Conservation (phyloP, 1,140 invertebrate species). For the Solenopsis fugax region DNA sequence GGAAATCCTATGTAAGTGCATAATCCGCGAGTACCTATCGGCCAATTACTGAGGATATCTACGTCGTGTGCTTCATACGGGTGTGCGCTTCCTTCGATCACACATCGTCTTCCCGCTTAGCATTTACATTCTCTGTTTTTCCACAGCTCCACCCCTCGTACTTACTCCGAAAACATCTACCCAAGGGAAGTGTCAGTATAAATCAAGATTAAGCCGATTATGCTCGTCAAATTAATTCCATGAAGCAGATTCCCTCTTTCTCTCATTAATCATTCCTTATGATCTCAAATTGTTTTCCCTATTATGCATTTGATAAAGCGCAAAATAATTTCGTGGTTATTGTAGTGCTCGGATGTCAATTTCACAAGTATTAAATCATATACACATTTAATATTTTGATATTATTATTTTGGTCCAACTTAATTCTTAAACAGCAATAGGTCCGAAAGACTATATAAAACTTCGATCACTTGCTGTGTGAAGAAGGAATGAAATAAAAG, state of each 20-base stretch:
- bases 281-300: constrained; percentile 3
- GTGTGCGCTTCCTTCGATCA: constrained; percentile 36
- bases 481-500: too few species aligned
- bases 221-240: constrained; percentile 27
- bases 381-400: background rate
- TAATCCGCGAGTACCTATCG: constrained; percentile 68
- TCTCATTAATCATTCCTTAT: constrained; percentile 43
- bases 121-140: constrained; percentile 29
- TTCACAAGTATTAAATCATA: background rate
- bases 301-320: background rate
- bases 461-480: too few species aligned
- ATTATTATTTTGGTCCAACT: too few species aligned
- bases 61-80: constrained; percentile 21
- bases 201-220: constrained; percentile 43
- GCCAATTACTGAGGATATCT: constrained; percentile 65
- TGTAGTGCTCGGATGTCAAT: background rate
- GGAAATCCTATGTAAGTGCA: constrained; percentile 68
- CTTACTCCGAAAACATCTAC: constrained; percentile 14
- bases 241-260: background rate
- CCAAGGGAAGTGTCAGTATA: constrained; percentile 24
- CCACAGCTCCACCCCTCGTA: background rate
- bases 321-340: constrained; percentile 14
- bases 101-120: background rate
- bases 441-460: too few species aligned
- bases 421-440: too few species aligned